Base-by-base conservation (phyloP, 1,140 invertebrate genomes). In the Ditylenchus dipsaci region DNA sequence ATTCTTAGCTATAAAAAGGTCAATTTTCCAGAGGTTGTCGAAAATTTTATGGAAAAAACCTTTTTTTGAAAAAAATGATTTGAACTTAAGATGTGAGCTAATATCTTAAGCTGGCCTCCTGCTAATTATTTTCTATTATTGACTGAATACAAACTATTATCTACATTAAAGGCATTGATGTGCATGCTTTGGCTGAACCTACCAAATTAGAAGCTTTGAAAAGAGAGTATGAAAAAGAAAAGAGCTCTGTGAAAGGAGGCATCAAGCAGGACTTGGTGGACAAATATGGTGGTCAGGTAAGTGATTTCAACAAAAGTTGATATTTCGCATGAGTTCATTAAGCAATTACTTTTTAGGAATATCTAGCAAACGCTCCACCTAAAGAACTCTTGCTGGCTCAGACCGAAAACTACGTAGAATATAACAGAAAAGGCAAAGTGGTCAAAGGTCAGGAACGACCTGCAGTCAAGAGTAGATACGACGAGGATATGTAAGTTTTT, bases 341-440 rank as follows among this genome's bases (percentile, higher is more conserved):
- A 53, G 3, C 15, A 53, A 21, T 17, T 17, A 15, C n/a, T 21
- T 8, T 53, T 60, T 60, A 76, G 76, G 79, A 81, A 47, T 91
- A 97, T 84, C 84, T 98, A 9, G 84, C 95, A 11, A 27, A 29
- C 72, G 89, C 87, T 0, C 92, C 91, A 0, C 91, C 92, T 0
- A 88, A 90, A 78, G 88, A 92, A 30, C 84, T 97, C 1, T 85
- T 97, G 17, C 81, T 97, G 56, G 92, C 92, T 0, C 95, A 99
- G 84, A 95, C 91, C 80, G 95, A 98, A 84, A 88, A 92, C 79
- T 98, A 97, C 84, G 88, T 92, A 0, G 92, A 97, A 84, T 99
- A 98, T 86, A 95, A 93, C 11, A 85, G 94, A 68, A 90, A 90
- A 79, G 95, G 95, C 47, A 91, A 93, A 76, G 84, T 91, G 42